Conservation (phyloP, 2,888 invertebrate genomes). For the Phalangium opilio region DNA sequence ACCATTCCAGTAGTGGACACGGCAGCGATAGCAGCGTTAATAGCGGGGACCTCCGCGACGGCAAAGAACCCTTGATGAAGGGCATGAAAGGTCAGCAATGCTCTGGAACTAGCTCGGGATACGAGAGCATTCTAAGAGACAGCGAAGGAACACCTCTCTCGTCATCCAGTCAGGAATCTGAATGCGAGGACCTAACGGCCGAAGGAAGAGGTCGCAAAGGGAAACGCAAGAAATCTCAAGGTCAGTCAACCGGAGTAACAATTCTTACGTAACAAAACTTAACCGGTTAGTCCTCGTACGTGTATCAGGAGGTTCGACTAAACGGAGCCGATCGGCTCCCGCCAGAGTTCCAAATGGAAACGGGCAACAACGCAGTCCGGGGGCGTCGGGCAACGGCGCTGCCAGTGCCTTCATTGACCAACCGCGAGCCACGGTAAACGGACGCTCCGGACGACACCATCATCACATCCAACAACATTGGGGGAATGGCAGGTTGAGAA, state of each 20-base stretch:
- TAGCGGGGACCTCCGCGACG: slow-evolving; percentile 16
- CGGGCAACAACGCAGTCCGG: too few species aligned
- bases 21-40: slow-evolving; percentile 28
- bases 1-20: slow-evolving; percentile 31
- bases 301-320: slow-evolving; percentile 9
- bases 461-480: not conserved
- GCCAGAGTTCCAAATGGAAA: slow-evolving; percentile 3
- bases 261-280: too few species aligned
- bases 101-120: slow-evolving; percentile 51
- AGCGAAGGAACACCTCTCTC: slow-evolving; percentile 54
- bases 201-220: slow-evolving; percentile 14
- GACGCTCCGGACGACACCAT: too few species aligned
- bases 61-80: slow-evolving; percentile 45
- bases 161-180: slow-evolving; percentile 46
- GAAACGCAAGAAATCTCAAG: slow-evolving; percentile 13
- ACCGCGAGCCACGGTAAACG: too few species aligned
- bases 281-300: too few species aligned
- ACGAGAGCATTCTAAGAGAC: slow-evolving; percentile 76
- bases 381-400: too few species aligned
- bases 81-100: slow-evolving; percentile 49
- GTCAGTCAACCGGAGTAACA: slow-evolving; percentile 4
- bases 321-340: slow-evolving; percentile 16
- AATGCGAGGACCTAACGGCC: slow-evolving; percentile 16
- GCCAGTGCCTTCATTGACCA: too few species aligned
- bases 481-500: slow-evolving; percentile 7